phyloP scores from a whole-genome alignment of 2,888 invertebrate species.

The Cephus runcator region DNA sequence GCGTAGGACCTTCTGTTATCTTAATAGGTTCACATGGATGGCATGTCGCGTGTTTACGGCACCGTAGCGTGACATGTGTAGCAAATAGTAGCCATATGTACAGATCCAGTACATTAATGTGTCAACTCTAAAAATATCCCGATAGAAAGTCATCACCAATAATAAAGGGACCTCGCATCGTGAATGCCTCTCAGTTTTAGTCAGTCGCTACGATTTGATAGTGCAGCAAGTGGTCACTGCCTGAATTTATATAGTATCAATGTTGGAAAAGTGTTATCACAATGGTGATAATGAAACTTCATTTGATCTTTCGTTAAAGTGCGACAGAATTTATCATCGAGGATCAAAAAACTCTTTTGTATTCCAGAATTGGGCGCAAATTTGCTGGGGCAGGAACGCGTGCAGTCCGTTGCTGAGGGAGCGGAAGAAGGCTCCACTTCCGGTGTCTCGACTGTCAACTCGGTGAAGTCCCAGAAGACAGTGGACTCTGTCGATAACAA shows the following conservation, averaged over 20 bases:
- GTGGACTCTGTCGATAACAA: constrained; percentile 63
- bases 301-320: not conserved
- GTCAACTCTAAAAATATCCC: constrained; percentile 48
- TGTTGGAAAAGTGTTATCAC: not conserved
- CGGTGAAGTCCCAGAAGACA: constrained; percentile 71
- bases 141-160: constrained; percentile 36
- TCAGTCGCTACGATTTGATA: not conserved
- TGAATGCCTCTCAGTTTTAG: not conserved
- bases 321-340: not conserved
- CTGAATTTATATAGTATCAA: not conserved
- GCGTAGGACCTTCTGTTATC: not conserved
- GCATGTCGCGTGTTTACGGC: not conserved
- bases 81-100: constrained; percentile 21
- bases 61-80: not conserved
- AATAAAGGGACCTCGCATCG: constrained; percentile 30
- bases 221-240: not conserved
- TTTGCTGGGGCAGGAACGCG: constrained; percentile 78
- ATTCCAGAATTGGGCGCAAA: constrained; percentile 85
- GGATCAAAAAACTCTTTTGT: not conserved
- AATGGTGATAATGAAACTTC: not conserved
- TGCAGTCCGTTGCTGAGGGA: constrained; percentile 63
- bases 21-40: not conserved
- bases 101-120: constrained; percentile 32
- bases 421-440: constrained; percentile 72
- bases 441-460: constrained; percentile 73